Percentiles rank a stretch among this genome's conserved stretches.
Evolutionary conservation across 2,888 invertebrate genomes (phyloP).

Genomic region (Tinea pellionella): DNA sequence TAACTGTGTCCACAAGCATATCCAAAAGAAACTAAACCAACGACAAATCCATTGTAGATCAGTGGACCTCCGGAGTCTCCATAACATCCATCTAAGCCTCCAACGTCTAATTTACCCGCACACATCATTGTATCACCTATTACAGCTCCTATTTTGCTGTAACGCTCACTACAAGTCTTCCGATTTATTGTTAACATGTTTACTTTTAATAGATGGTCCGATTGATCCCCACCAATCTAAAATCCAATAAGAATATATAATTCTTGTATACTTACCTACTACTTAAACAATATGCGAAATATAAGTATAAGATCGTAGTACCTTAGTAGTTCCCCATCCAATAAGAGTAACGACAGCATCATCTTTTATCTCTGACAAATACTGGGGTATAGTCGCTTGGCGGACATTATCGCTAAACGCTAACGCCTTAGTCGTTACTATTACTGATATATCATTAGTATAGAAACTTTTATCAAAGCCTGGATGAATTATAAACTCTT

Average conservation of each 20-base stretch:
- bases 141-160: slow-evolving; percentile 40
- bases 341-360: slow-evolving; percentile 40
- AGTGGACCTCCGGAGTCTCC: slow-evolving; percentile 60
- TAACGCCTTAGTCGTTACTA: slow-evolving; percentile 37
- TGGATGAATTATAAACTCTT: slow-evolving; percentile 40
- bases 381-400: slow-evolving; percentile 48
- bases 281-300: background rate
- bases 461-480: slow-evolving; percentile 44
- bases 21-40: slow-evolving; percentile 55
- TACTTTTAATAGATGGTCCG: slow-evolving; percentile 47
- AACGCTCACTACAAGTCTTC: slow-evolving; percentile 37
- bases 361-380: slow-evolving; percentile 36
- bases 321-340: slow-evolving; percentile 56
- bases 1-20: slow-evolving; percentile 51
- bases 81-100: slow-evolving; percentile 53
- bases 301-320: slow-evolving; percentile 18
- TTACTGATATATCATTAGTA: slow-evolving; percentile 46
- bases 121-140: slow-evolving; percentile 54
- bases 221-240: slow-evolving; percentile 44
- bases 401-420: slow-evolving; percentile 35
- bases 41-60: slow-evolving; percentile 50
- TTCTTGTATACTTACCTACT: slow-evolving; percentile 14
- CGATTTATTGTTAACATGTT: slow-evolving; percentile 39
- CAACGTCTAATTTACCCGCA: slow-evolving; percentile 44
- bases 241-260: slow-evolving; percentile 16